Conservation (phyloP, 2,797 vertebrate genomes). For the Pantherophis vulpinus region DNA sequence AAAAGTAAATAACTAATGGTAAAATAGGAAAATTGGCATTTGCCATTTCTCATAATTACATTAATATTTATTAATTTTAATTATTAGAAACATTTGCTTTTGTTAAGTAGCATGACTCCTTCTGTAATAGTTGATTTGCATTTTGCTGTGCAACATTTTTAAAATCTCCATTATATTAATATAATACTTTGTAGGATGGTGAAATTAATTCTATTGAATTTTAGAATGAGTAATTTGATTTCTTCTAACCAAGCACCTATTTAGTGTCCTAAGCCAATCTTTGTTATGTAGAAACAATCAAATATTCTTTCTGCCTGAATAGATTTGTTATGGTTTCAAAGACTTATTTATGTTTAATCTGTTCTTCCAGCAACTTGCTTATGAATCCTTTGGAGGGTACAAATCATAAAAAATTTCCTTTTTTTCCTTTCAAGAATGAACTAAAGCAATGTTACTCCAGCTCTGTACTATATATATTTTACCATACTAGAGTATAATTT, state of each 20-base stretch:
- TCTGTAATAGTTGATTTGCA: neutral
- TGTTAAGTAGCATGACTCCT: neutral
- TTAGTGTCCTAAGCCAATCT: neutral
- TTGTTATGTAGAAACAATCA: neutral
- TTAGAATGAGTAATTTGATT: neutral
- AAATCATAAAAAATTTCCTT: neutral
- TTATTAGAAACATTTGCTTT: neutral
- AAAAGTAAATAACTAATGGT: neutral
- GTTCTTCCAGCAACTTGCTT: neutral
- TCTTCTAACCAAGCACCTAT: neutral
- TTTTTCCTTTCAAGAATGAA: neutral
- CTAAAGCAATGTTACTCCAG: neutral
- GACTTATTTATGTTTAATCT: neutral
- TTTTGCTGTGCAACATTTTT: neutral
- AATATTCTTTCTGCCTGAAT: accelerated
- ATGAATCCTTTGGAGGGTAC: neutral
- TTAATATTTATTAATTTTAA: neutral
- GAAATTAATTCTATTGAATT: neutral
- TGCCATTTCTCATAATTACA: neutral
- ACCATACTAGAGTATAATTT: neutral
- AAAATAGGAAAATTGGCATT: neutral
- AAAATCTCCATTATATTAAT: neutral
- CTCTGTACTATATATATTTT: neutral
- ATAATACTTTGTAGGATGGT: neutral
- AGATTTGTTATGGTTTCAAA: neutral